These are phyloP conservation scores for Fistularia tabacaria DNA, from an alignment of 2,797 vertebrate genomes.

Conservation along the genomic window DNA sequence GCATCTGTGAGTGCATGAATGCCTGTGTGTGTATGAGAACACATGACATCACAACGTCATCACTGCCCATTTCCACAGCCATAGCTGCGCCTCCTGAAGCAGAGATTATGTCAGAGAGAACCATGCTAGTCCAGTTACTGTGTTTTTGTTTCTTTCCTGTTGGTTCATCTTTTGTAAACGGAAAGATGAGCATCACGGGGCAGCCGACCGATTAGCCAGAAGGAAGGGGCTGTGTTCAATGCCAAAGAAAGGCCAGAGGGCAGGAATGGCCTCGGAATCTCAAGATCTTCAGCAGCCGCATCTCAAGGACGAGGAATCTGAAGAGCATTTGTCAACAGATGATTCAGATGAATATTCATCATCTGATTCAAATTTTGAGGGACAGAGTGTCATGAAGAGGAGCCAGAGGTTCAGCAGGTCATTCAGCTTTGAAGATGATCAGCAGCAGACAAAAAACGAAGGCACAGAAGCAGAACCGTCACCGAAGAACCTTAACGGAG, in stretches of 20 bases:
- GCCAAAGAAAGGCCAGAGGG: slow-evolving; percentile 54
- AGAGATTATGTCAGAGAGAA: slow-evolving; percentile 62
- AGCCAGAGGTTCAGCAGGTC: slow-evolving; percentile 59
- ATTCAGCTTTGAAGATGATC: slow-evolving; percentile 54
- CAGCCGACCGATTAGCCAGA: slow-evolving; percentile 10
- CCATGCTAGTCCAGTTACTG: slow-evolving; percentile 49
- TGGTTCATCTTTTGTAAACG: slow-evolving; percentile 3
- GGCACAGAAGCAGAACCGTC: slow-evolving; percentile 16
- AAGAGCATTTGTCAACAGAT: slow-evolving; percentile 9
- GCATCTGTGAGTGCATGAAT: slow-evolving; percentile 12
- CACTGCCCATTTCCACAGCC: slow-evolving; percentile 55
- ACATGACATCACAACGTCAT: slow-evolving; percentile 66
- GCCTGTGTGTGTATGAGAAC: slow-evolving; percentile 35
- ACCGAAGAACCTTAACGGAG: slow-evolving; percentile 23
- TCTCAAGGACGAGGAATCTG: slow-evolving; percentile 23
- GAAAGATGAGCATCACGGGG: slow-evolving; percentile 11
- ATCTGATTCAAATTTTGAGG: slow-evolving; percentile 22
- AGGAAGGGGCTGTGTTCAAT: slow-evolving; percentile 17
- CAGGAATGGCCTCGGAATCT: slow-evolving; percentile 43
- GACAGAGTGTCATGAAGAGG: slow-evolving; percentile 57
- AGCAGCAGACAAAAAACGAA: slow-evolving; percentile 15
- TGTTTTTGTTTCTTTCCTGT: slow-evolving; percentile 14
- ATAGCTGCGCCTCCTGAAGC: slow-evolving; percentile 57
- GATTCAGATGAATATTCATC: slow-evolving; percentile 30
- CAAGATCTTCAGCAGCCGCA: slow-evolving; percentile 28